Percentiles rank a stretch among this genome's conserved stretches.
phyloP scores from a whole-genome alignment of 2,888 invertebrate species.

The Drosophila cracens region DNA sequence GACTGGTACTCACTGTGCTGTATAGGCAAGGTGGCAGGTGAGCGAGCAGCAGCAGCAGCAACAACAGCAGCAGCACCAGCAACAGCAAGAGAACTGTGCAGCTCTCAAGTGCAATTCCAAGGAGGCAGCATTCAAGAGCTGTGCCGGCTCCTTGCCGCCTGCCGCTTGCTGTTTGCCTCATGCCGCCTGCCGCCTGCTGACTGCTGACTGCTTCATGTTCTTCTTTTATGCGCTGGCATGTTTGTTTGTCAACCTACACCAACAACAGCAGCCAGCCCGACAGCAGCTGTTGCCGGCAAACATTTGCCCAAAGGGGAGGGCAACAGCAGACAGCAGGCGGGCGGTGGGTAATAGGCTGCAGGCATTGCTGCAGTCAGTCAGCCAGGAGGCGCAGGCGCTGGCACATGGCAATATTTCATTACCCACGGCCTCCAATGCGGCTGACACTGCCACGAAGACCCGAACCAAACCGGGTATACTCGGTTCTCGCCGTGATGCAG shows the following conservation, averaged over 20 bases:
- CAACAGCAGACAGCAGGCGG: constrained; percentile 16
- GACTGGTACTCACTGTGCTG: constrained; percentile 34
- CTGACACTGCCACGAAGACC: constrained; percentile 42
- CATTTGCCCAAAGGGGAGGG: constrained; percentile 55
- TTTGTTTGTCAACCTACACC: constrained; percentile 78
- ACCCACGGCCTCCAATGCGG: constrained; percentile 64
- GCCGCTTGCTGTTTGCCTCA: constrained; percentile 27
- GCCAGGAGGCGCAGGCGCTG: constrained; percentile 65
- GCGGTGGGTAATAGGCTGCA: constrained; percentile 12
- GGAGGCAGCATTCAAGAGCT: constrained; percentile 70
- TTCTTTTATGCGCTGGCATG: constrained; percentile 78
- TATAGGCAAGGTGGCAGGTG: constrained; percentile 49
- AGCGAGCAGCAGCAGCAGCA: constrained; percentile 22
- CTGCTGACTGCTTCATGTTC: constrained; percentile 25
- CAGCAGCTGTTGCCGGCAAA: constrained; percentile 76
- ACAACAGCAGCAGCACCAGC: background rate
- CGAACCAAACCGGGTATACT: background rate
- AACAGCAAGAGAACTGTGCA: constrained; percentile 55
- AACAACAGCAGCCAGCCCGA: constrained; percentile 41
- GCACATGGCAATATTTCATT: constrained; percentile 81
- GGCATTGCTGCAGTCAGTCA: constrained; percentile 48
- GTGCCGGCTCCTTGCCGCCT: constrained; percentile 26
- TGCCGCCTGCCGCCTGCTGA: constrained; percentile 3
- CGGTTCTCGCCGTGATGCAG: constrained; percentile 12
- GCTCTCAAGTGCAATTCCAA: constrained; percentile 69